Base-by-base conservation (phyloP, 2,888 invertebrate species). In the Sinopyrophorus schimmeli region DNA sequence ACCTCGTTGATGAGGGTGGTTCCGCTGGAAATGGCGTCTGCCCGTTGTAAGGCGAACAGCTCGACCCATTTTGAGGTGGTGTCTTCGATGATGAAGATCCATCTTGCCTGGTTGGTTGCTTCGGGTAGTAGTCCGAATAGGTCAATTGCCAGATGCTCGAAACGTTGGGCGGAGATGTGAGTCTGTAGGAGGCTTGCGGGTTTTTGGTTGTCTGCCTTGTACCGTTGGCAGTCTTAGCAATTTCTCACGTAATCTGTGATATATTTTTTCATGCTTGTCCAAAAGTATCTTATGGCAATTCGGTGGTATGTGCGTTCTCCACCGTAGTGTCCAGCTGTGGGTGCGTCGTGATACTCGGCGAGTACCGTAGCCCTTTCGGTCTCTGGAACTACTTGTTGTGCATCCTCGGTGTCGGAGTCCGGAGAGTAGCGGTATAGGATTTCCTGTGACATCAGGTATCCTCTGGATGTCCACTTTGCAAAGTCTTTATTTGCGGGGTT, bases 1-100 rank as follows among this genome's bases (percentile, higher is more conserved):
- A 64, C 46, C 44, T 67, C 61, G 15, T 63, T 48, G 5, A 65
- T 50, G 16, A 66, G 47, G 1, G 28, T 35, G n/a, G n/a, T n/a
- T n/a, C n/a, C n/a, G n/a, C n/a, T n/a, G n/a, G n/a, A n/a, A n/a
- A n/a, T n/a, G n/a, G n/a, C n/a, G n/a, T n/a, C n/a, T n/a, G n/a
- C n/a, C n/a, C n/a, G n/a, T n/a, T n/a, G n/a, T n/a, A n/a, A n/a
- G n/a, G n/a, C n/a, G n/a, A n/a, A n/a, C n/a, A n/a, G n/a, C n/a
- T n/a, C n/a, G n/a, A n/a, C n/a, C n/a, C n/a, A n/a, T n/a, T n/a
- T n/a, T n/a, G n/a, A n/a, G n/a, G n/a, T n/a, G n/a, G n/a, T n/a
- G n/a, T n/a, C n/a, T n/a, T n/a, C n/a, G n/a, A n/a, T n/a, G n/a
- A n/a, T n/a, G n/a, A n/a, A n/a, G n/a, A n/a, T n/a, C n/a, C n/a